Percentiles rank a stretch among this genome's conserved stretches.
Evolutionary conservation across 2,113 vertebrate genomes (phyloP).

Genomic region (Hippocampus barbouri): DNA sequence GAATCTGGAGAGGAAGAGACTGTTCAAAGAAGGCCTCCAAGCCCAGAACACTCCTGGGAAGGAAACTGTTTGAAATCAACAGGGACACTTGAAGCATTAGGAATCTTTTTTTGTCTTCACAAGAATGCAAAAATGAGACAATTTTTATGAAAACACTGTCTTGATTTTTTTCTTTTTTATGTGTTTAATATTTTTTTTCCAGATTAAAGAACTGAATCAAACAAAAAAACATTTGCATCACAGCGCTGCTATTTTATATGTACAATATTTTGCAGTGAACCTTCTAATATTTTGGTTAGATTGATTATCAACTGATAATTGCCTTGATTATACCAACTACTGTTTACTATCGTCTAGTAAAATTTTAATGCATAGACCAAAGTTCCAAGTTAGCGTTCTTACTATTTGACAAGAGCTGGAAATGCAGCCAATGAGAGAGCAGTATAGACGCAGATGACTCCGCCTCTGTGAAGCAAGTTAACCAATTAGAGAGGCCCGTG

Average conservation of each 20-base stretch:
- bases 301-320: too few relatives aligned
- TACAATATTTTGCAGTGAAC: not conserved
- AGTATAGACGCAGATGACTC: not conserved
- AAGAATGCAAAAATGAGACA: not conserved
- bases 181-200: too few relatives aligned
- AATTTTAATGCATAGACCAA: not conserved
- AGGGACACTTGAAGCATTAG: not conserved
- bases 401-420: not conserved
- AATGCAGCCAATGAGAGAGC: conserved; percentile 42
- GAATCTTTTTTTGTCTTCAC: not conserved
- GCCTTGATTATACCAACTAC: not conserved
- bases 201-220: too few relatives aligned
- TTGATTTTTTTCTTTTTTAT: too few relatives aligned
- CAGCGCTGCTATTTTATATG: too few relatives aligned
- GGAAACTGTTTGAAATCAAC: conserved; percentile 36
- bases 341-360: too few relatives aligned
- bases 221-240: too few relatives aligned
- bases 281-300: not conserved
- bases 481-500: conserved; percentile 38
- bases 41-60: conserved; percentile 40
- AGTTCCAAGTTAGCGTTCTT: not conserved
- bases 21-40: conserved; percentile 73
- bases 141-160: too few relatives aligned
- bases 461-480: not conserved
- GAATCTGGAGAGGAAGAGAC: conserved; percentile 82